Evolutionary conservation across 2,113 vertebrate species (phyloP).

Genomic region (Steatornis caripensis): DNA sequence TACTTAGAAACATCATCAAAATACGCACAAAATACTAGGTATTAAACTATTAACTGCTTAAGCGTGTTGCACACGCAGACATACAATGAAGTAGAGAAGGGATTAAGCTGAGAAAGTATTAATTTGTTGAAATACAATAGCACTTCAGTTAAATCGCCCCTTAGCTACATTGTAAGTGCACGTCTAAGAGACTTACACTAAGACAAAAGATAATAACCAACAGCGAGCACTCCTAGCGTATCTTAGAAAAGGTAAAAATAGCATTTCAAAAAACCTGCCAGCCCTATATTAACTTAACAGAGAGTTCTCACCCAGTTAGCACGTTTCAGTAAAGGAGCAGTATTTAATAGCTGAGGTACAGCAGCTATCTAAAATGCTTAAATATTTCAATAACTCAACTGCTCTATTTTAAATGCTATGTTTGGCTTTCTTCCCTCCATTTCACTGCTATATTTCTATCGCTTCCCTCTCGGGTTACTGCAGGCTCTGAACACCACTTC

Average conservation of each 20-base stretch:
- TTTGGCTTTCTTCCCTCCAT: background rate
- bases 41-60: background rate
- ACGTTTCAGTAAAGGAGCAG: background rate
- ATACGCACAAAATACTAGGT: background rate
- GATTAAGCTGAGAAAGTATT: background rate
- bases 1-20: background rate
- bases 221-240: background rate
- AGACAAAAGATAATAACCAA: background rate
- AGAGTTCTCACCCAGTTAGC: background rate
- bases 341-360: background rate
- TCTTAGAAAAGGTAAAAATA: background rate
- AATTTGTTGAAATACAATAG: background rate
- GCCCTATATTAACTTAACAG: background rate
- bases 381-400: background rate
- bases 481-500: background rate
- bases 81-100: background rate
- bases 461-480: background rate
- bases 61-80: background rate
- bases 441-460: background rate
- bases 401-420: background rate
- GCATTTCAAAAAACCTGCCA: background rate
- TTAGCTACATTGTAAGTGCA: background rate
- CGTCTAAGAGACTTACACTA: background rate
- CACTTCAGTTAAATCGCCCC: background rate
- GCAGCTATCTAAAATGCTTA: background rate